Conservation (phyloP, 2,797 vertebrate genomes). For the Eospalax fontanierii region DNA sequence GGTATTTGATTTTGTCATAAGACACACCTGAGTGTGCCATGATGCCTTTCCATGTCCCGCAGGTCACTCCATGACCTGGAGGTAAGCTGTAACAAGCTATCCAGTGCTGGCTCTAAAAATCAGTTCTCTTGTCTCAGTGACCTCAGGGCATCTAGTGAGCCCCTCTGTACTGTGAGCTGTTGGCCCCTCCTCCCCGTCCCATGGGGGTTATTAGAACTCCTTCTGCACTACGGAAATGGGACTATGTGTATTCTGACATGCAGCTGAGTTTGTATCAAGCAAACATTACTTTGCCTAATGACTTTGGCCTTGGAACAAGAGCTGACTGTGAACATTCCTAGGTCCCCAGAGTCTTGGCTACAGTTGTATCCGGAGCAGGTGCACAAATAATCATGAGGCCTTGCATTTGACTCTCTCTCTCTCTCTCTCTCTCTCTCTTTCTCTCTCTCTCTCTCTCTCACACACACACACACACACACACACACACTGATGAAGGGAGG, state of each 20-base stretch:
- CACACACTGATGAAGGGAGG: neutral
- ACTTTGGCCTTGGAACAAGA: constrained; percentile 42
- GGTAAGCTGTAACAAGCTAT: neutral
- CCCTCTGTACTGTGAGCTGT: neutral
- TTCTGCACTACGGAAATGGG: neutral
- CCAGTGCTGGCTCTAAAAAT: neutral
- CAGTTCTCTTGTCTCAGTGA: neutral
- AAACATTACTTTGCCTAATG: constrained; percentile 59
- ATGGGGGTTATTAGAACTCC: neutral
- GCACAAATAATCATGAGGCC: fast-evolving
- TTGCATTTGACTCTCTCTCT: neutral
- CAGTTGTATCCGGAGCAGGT: constrained; percentile 58
- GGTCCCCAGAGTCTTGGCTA: neutral
- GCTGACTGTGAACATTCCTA: neutral
- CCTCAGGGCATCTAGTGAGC: neutral
- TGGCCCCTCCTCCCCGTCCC: neutral
- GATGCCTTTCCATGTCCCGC: neutral
- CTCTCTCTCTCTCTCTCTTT: neutral
- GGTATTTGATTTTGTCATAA: neutral
- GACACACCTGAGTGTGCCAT: neutral
- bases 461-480: neutral
- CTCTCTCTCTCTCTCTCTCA: neutral
- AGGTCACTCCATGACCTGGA: fast-evolving
- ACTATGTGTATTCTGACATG: neutral
- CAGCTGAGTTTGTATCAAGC: constrained; percentile 59